Evolutionary conservation across 2,888 invertebrate species (phyloP).

Genomic region (Philereme vetulata): DNA sequence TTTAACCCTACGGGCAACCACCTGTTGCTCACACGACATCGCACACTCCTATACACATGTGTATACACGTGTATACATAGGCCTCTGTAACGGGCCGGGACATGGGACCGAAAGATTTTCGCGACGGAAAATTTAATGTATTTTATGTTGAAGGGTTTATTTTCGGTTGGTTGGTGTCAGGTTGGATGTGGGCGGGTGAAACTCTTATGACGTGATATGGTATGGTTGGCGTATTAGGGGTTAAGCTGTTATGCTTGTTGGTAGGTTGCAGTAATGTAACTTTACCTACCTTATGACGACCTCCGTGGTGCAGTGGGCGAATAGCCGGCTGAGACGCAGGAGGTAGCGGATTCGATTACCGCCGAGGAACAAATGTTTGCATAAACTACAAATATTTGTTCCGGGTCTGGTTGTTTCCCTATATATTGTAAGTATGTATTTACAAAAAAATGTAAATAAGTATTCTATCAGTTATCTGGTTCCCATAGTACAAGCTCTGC

Average conservation of each 20-base stretch:
- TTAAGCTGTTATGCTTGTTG: background rate
- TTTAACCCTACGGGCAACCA: slow-evolving; percentile 82
- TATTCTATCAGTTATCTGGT: no score
- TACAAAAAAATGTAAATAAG: no score
- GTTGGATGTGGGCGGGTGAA: slow-evolving; percentile 32
- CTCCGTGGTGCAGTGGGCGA: no score
- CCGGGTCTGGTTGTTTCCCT: no score
- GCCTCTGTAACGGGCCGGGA: slow-evolving; percentile 48
- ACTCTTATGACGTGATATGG: slow-evolving; percentile 22
- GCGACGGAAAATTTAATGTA: slow-evolving; percentile 73
- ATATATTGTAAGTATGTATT: no score
- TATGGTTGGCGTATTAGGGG: slow-evolving; percentile 6
- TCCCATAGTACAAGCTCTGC: no score
- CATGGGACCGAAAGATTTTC: slow-evolving; percentile 51
- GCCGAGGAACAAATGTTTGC: no score
- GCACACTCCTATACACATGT: slow-evolving; percentile 43
- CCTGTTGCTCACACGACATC: slow-evolving; percentile 79
- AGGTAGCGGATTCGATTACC: no score
- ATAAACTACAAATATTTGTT: no score
- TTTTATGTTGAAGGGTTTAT: slow-evolving; percentile 68
- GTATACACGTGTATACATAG: slow-evolving; percentile 34
- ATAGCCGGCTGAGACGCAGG: no score
- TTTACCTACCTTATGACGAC: no score
- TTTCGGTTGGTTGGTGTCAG: slow-evolving; percentile 54
- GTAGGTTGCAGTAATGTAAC: no score